Evolutionary conservation across 2,797 vertebrate species (phyloP), one percentile per base, ranked within the genome.

Genomic region (Centropyge bicolor): DNA sequence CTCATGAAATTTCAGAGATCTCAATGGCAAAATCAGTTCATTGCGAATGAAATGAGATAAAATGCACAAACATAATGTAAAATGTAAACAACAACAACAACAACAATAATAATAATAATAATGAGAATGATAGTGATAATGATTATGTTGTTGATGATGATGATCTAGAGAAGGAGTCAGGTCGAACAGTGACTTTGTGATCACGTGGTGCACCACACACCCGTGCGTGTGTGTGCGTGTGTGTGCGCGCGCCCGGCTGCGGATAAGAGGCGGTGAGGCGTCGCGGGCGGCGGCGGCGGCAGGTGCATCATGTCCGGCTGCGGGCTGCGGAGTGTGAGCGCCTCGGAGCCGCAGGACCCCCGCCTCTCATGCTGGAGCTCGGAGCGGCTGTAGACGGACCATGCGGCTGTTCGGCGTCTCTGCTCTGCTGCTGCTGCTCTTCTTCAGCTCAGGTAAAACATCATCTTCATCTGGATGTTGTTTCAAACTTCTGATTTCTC

Each of bases 351-450:
- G 62, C 68, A 40, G 62, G 45, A 56, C 68, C 31, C 20, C 76
- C 83, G 61, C n/a, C 51, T 85, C 85, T 86, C 84, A 86, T 90
- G 90, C 55, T 83, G 17, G 46, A 59, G 64, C 75, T 43, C 78
- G 38, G 74, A 72, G 79, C 76, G 62, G 40, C 90, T 89, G 85
- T 90, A 82, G 88, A 88, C 89, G 87, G 94, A 97, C 92, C 90
- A 97, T 98, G 97, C 93, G 92, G 95, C 92, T 96, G 83, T 82
- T 97, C 88, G 85, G 93, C 78, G 83, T 96, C 87, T 91, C 94
- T n/a, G 91, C 95, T 96, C 92, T 97, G 92, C 96, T 97, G 92
- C 96, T 97, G 88, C 95, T 96, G 93, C 85, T 95, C 87, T 90
- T 94, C 91, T 91, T 93, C 91, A 83, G 90, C 82, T 91, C 95